Conservation (phyloP, 2,888 invertebrate genomes). For the Tachina grossa region DNA sequence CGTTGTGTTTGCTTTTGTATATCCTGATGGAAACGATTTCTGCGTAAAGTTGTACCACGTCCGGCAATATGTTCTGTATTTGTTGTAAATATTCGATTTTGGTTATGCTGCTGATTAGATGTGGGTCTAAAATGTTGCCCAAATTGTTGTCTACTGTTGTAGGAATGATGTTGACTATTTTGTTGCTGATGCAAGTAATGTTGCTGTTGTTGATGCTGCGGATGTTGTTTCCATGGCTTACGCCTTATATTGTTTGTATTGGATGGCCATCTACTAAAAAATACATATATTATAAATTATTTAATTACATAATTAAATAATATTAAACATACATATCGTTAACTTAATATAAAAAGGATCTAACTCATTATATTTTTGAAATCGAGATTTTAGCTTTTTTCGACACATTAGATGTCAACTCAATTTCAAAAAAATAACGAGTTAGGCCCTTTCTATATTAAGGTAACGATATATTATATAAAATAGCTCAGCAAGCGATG, state of each 20-base stretch:
- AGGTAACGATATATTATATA: too few relatives aligned
- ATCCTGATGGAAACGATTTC: constrained; percentile 73
- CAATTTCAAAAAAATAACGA: too few relatives aligned
- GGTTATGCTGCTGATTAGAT: constrained; percentile 48
- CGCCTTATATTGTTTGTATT: constrained; percentile 75
- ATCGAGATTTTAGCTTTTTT: too few relatives aligned
- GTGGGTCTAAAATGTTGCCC: constrained; percentile 60
- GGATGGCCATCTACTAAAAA: constrained; percentile 74
- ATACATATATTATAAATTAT: constrained; percentile 14
- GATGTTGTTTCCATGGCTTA: constrained; percentile 77
- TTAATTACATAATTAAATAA: background rate
- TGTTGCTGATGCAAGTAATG: constrained; percentile 52
- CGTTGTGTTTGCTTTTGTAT: constrained; percentile 47
- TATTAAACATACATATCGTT: background rate
- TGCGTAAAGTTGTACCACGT: constrained; percentile 65
- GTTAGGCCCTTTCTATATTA: too few relatives aligned
- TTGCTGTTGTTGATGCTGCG: constrained; percentile 73
- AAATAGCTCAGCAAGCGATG: too few relatives aligned
- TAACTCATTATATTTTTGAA: too few relatives aligned
- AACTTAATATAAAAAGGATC: too few relatives aligned
- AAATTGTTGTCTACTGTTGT: constrained; percentile 64
- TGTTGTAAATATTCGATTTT: constrained; percentile 46
- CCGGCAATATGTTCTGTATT: constrained; percentile 38
- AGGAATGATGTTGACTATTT: constrained; percentile 59
- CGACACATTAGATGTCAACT: too few relatives aligned